phyloP scores from a whole-genome alignment of 2,888 invertebrate species.

The Anticlea derivata region DNA sequence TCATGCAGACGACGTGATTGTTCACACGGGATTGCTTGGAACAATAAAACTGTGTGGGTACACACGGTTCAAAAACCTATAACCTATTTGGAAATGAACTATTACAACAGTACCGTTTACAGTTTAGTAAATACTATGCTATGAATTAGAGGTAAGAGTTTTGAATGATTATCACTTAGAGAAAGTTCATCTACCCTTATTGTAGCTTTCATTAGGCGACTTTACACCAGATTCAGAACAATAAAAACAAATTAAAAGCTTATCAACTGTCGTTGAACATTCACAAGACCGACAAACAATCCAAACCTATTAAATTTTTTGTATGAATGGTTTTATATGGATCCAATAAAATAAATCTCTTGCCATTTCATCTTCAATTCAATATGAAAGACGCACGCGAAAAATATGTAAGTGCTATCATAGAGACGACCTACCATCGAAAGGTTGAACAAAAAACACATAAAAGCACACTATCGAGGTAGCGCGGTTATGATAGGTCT shows the following conservation, averaged over 20 bases:
- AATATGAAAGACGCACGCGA: slow-evolving; percentile 4
- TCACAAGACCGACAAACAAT: too few relatives aligned
- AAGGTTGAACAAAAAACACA: slow-evolving; percentile 33
- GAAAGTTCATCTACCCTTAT: too few relatives aligned
- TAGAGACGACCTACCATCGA: slow-evolving; percentile 22
- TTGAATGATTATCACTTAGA: too few relatives aligned
- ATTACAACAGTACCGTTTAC: slow-evolving; percentile 13
- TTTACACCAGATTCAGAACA: too few relatives aligned
- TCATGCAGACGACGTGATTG: slow-evolving; percentile 59
- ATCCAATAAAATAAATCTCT: slow-evolving; percentile 12
- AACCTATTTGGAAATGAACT: slow-evolving; percentile 34
- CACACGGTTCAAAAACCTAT: slow-evolving; percentile 60
- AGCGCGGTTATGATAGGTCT: slow-evolving; percentile 44
- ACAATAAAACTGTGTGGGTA: slow-evolving; percentile 55
- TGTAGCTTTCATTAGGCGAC: too few relatives aligned
- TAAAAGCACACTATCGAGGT: slow-evolving; percentile 33
- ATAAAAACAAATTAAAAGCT: too few relatives aligned
- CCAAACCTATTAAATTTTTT: too few relatives aligned
- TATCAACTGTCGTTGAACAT: too few relatives aligned
- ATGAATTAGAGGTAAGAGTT: too few relatives aligned
- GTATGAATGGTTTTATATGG: neutral
- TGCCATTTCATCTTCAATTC: slow-evolving; percentile 17
- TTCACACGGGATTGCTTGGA: slow-evolving; percentile 73
- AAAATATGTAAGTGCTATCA: slow-evolving; percentile 23
- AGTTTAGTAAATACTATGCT: slow-evolving; percentile 1